These are phyloP conservation scores for Chironomus tepperi DNA, from an alignment of 1,140 invertebrate species.

Conservation along the genomic window DNA sequence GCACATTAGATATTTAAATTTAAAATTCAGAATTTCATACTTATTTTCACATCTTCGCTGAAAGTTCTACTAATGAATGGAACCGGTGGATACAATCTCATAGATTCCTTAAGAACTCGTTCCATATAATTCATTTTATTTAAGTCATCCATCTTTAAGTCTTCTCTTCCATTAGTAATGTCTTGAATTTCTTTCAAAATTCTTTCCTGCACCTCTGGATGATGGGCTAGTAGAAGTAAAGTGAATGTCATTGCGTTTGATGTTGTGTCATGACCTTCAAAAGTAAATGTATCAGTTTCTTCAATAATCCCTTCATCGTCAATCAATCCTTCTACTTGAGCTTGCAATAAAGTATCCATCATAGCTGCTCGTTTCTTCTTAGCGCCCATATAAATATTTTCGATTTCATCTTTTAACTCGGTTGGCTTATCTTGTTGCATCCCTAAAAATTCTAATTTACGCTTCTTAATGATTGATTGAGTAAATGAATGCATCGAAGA, in stretches of 20 bases:
- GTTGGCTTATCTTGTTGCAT: constrained; percentile 32
- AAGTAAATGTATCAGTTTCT: constrained; percentile 78
- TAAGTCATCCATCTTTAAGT: constrained; percentile 37
- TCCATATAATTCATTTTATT: constrained; percentile 58
- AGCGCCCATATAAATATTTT: constrained; percentile 28
- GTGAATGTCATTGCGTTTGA: constrained; percentile 50
- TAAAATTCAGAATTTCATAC: constrained; percentile 26
- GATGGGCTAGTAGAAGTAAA: constrained; percentile 49
- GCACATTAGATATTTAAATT: too few relatives aligned
- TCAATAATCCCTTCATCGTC: constrained; percentile 62
- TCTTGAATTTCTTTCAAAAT: constrained; percentile 52
- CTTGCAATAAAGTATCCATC: constrained; percentile 64
- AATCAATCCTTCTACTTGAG: constrained; percentile 45
- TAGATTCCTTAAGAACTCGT: constrained; percentile 53
- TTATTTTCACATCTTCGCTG: constrained; percentile 42
- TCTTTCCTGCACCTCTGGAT: constrained; percentile 53
- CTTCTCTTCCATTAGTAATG: constrained; percentile 42
- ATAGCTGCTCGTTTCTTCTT: constrained; percentile 60
- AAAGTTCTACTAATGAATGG: constrained; percentile 53
- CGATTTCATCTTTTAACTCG: constrained; percentile 32
- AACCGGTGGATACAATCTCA: constrained; percentile 58
- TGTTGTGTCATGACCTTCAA: constrained; percentile 70
- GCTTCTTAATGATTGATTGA: constrained; percentile 32
- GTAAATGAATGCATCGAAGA: constrained; percentile 33
- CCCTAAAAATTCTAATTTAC: constrained; percentile 27